Percentiles rank a stretch among this genome's conserved stretches.
Evolutionary conservation across 2,888 invertebrate species (phyloP).

Genomic region (Sialis lutaria): DNA sequence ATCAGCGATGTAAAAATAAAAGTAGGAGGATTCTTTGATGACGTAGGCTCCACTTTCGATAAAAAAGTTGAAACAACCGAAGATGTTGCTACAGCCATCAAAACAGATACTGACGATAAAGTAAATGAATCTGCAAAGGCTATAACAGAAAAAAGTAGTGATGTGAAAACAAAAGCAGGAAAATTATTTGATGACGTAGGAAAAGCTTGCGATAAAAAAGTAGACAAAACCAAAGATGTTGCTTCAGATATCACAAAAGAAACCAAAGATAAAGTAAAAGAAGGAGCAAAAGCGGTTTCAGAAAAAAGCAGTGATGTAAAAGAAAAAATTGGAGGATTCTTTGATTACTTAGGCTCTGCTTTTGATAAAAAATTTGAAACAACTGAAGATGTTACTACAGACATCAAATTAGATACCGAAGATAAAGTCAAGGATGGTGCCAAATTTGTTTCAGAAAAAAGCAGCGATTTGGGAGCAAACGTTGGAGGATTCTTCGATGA

Average conservation of each 20-base stretch:
- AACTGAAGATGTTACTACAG: constrained; percentile 1
- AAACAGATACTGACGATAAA: neutral
- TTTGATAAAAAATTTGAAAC: neutral
- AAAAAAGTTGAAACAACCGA: constrained; percentile 3
- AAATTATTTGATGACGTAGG: too few relatives aligned
- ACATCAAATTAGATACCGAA: constrained; percentile 8
- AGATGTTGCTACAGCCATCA: constrained; percentile 1
- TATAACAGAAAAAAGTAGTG: neutral
- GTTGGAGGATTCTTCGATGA: too few relatives aligned
- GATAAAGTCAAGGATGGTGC: constrained; percentile 2
- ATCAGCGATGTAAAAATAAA: constrained; percentile 6
- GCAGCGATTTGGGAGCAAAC: too few relatives aligned
- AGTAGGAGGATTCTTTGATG: constrained; percentile 16
- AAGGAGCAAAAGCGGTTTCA: neutral
- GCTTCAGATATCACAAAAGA: neutral
- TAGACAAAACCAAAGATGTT: too few relatives aligned
- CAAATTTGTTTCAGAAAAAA: constrained; percentile 1
- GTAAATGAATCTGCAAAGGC: neutral
- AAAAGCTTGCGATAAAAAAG: too few relatives aligned
- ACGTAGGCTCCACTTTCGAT: constrained; percentile 7
- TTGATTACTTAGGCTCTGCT: neutral
- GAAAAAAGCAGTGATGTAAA: neutral
- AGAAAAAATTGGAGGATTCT: neutral
- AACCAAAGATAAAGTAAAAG: constrained; percentile 1
- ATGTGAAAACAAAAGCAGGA: too few relatives aligned